Conservation (phyloP, 2,797 vertebrate species). For the Telmatherina bonti region DNA sequence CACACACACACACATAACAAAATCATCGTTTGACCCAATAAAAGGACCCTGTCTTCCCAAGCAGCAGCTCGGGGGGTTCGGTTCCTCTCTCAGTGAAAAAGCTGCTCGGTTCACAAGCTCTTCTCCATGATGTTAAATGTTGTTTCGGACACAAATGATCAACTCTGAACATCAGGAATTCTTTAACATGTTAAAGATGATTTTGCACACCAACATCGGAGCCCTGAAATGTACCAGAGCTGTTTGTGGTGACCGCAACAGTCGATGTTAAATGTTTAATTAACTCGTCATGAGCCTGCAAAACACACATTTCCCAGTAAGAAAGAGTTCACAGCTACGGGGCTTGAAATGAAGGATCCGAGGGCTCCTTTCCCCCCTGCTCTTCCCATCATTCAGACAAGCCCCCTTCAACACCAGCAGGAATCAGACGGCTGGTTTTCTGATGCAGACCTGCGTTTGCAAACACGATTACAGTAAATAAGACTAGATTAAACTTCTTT, state of each 20-base stretch:
- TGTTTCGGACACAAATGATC: not conserved
- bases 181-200: too few species aligned
- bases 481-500: conserved; percentile 1
- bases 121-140: too few species aligned
- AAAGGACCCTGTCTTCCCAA: conserved; percentile 15
- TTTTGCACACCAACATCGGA: too few species aligned
- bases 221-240: too few species aligned
- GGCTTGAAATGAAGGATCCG: conserved; percentile 60
- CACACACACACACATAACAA: conserved; percentile 8
- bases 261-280: too few species aligned
- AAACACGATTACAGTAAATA: conserved; percentile 4
- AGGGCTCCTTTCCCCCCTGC: conserved; percentile 56
- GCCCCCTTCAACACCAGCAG: conserved; percentile 6
- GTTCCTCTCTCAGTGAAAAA: conserved; percentile 28
- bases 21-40: conserved; percentile 46
- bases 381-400: conserved; percentile 39
- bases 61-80: conserved; percentile 19
- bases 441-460: conserved; percentile 17
- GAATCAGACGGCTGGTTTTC: conserved; percentile 12
- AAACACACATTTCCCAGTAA: conserved; percentile 22
- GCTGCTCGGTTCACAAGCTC: conserved; percentile 5
- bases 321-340: conserved; percentile 56
- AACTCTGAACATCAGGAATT: not conserved
- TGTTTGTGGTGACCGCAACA: too few species aligned
- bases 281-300: not conserved